Conservation (phyloP, 1,140 invertebrate species). For the Drosophila mayri region DNA sequence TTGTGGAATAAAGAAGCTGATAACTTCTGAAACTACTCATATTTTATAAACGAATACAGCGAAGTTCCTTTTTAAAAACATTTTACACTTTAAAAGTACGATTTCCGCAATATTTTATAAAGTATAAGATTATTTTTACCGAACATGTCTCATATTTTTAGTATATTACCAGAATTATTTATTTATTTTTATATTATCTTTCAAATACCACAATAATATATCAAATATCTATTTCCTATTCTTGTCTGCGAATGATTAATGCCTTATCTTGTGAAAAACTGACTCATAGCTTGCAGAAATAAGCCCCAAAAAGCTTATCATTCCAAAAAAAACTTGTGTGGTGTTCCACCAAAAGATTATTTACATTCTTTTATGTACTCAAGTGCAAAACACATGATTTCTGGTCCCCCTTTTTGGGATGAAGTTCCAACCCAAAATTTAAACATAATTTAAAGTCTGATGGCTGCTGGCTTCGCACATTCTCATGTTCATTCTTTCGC, state of each 20-base stretch:
- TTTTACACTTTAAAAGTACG: no score
- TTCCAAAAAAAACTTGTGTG: neutral
- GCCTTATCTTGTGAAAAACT: neutral
- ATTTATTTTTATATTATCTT: no score
- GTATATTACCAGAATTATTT: no score
- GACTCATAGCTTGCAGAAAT: slow-evolving; percentile 10
- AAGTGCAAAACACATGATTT: slow-evolving; percentile 29
- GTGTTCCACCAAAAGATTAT: slow-evolving; percentile 12
- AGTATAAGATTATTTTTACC: no score
- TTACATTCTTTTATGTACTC: slow-evolving; percentile 12
- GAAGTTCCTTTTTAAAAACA: neutral
- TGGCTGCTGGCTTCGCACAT: slow-evolving; percentile 35
- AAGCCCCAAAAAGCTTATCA: slow-evolving; percentile 18
- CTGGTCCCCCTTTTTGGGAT: neutral
- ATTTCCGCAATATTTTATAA: neutral
- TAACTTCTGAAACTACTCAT: neutral
- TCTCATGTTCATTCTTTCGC: slow-evolving; percentile 30
- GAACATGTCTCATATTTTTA: no score
- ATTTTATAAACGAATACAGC: neutral
- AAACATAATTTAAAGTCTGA: slow-evolving; percentile 23
- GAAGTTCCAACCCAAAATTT: neutral
- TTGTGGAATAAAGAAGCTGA: neutral
- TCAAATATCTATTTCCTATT: slow-evolving; percentile 1
- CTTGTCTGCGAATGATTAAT: neutral
- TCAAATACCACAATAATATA: neutral